Evolutionary conservation across 2,113 vertebrate genomes (phyloP).

Genomic region (Orientallactaga bullata): DNA sequence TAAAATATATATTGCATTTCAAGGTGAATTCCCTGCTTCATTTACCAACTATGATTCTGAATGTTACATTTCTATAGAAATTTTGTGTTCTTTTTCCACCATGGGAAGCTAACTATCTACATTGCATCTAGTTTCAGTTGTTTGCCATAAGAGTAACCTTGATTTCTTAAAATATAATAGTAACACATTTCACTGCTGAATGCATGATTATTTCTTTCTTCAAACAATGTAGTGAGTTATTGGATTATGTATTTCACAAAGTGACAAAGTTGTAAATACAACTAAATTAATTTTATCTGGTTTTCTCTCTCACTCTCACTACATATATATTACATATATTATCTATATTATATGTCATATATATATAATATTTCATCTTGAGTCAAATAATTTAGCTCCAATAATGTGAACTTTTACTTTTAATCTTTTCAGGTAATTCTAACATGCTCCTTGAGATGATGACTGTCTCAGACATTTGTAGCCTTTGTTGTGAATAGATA

Average conservation of each 20-base stretch:
- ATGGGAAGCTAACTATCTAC: not conserved
- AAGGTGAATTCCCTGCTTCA: constrained; percentile 45
- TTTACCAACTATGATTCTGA: constrained; percentile 58
- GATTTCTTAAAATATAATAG: constrained; percentile 23
- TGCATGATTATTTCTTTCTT: not conserved
- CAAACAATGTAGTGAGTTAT: not conserved
- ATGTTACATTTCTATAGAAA: constrained; percentile 37
- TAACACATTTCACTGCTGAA: not conserved
- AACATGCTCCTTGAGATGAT: not conserved
- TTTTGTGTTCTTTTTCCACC: not conserved
- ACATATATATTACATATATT: no score
- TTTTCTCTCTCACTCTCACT: not conserved
- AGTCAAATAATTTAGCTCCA: not conserved
- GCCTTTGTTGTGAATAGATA: not conserved
- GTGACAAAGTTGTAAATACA: not conserved
- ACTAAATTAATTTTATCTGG: not conserved
- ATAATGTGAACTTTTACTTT: constrained; percentile 4
- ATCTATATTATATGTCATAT: no score
- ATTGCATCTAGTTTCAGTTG: not conserved
- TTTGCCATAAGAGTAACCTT: not conserved
- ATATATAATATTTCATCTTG: not conserved
- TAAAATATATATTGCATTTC: constrained; percentile 69
- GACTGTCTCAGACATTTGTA: not conserved
- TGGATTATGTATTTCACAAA: not conserved
- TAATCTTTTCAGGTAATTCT: not conserved